These are phyloP conservation scores for Chromobotia macracanthus DNA, from an alignment of 2,797 vertebrate species.

Conservation along the genomic window DNA sequence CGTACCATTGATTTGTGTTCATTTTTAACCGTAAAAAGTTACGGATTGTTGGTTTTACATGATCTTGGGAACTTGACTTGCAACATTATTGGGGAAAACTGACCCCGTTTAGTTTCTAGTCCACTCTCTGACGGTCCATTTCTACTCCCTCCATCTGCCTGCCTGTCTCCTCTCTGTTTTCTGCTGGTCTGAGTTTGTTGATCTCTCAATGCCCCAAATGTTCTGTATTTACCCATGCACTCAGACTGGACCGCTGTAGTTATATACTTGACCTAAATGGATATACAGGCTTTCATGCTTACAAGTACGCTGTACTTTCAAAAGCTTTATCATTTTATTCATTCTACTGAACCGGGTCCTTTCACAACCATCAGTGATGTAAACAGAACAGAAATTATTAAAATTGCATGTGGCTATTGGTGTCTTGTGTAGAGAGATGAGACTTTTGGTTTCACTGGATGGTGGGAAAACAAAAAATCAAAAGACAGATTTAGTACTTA, in stretches of 20 bases:
- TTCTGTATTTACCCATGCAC: conserved; percentile 38
- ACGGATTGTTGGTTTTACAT: too few relatives aligned
- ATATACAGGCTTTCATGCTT: conserved; percentile 39
- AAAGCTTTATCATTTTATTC: conserved; percentile 43
- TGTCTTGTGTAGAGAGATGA: conserved; percentile 14
- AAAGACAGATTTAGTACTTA: neutral
- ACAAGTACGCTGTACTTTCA: conserved; percentile 22
- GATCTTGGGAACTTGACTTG: neutral
- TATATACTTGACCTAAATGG: conserved; percentile 45
- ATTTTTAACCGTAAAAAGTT: too few relatives aligned
- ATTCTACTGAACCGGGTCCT: conserved; percentile 12
- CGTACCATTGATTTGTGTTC: too few relatives aligned
- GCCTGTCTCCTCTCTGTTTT: conserved; percentile 25
- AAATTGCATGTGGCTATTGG: conserved; percentile 52
- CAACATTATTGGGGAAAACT: neutral
- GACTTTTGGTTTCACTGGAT: neutral
- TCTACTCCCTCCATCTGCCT: conserved; percentile 4
- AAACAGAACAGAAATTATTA: conserved; percentile 52
- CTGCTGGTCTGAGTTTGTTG: conserved; percentile 36
- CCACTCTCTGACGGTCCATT: conserved; percentile 7
- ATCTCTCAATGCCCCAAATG: conserved; percentile 28
- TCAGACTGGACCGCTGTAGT: conserved; percentile 23
- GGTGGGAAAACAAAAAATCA: neutral
- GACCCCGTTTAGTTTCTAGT: neutral
- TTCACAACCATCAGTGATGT: conserved; percentile 43